Evolutionary conservation across 2,888 invertebrate species (phyloP), one percentile per base, ranked within the genome.

Genomic region (Nomada goodeniana): DNA sequence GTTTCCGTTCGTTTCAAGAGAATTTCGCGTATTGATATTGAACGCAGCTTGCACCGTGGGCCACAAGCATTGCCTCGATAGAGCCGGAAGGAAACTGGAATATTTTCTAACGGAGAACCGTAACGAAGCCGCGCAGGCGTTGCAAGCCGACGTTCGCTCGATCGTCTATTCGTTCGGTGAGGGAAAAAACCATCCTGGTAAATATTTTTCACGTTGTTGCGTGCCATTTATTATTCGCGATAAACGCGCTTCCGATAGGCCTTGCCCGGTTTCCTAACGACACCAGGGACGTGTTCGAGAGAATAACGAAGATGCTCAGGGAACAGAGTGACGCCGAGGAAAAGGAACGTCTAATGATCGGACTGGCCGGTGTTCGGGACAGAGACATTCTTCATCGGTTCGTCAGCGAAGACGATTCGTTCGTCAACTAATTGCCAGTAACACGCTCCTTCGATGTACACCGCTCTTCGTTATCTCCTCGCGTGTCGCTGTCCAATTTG

Each of bases 131-230:
- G 63, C 67, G 13, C 55, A 74, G 61, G 69, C 73, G 2, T 70
- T 82, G 44, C 75, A 79, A 2, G 80, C 88, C 18, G 89, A 89
- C 79, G 75, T 89, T 29, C 88, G 89, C 42, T 84, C 87, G 36
- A 80, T 89, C 61, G 77, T 86, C 20, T 89, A 89, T 60, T 83
- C 85, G 18, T 89, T 83, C 69, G 89, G 89, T 89, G 55, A 87
- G 83, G 83, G 52, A 7, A 60, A 9, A 60, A 9, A 23, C 13
- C 10, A 29, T 18, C 9, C 52, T 71, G 55, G 50, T 67, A 80
- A 82, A 72, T 68, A 76, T 69, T 68, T 64, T 67, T 18, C 61
- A 15, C 20, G 15, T 9, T 2, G 15, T 2, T 2, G 26, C 59
- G 18, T 69, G n/a, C 15, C 4, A 36, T 72, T 70, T 77, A 73